A percentile compares a stretch with the other conserved stretches of the same genome.
Evolutionary conservation across 2,113 vertebrate genomes (phyloP).

Genomic region (Lasiurus cinereus): DNA sequence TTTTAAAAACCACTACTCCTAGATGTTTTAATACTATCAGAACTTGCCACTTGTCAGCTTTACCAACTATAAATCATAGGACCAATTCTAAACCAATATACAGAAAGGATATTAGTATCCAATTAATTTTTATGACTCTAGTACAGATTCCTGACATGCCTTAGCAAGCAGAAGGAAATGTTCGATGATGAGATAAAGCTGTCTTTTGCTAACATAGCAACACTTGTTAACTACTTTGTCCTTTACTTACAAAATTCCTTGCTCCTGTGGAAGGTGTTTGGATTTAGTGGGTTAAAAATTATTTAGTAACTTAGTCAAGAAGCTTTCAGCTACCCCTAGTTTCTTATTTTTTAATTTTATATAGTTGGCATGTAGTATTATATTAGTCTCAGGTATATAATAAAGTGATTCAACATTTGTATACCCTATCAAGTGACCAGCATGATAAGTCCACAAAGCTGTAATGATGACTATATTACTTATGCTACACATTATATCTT

Average conservation of each 20-base stretch:
- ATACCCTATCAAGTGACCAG: background rate
- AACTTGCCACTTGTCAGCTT: constrained; percentile 52
- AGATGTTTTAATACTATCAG: constrained; percentile 21
- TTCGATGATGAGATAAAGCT: constrained; percentile 54
- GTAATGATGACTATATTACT: background rate
- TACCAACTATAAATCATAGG: constrained; percentile 42
- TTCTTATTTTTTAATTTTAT: background rate
- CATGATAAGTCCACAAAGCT: background rate
- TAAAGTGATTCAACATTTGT: background rate
- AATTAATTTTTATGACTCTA: constrained; percentile 65
- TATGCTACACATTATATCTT: background rate
- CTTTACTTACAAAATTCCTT: constrained; percentile 54
- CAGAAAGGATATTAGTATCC: constrained; percentile 48
- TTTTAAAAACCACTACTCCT: constrained; percentile 36
- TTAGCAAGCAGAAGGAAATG: constrained; percentile 54
- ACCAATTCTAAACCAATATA: constrained; percentile 31
- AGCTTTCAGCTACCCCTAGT: background rate
- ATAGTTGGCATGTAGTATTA: background rate
- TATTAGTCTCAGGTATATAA: background rate
- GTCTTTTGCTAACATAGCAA: constrained; percentile 50
- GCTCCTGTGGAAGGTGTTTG: constrained; percentile 49
- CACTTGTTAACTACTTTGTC: constrained; percentile 37
- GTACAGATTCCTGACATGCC: constrained; percentile 11
- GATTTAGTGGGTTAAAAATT: constrained; percentile 59
- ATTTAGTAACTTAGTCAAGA: constrained; percentile 53